These are phyloP conservation scores for Pomacea canaliculata DNA, from an alignment of 2,888 invertebrate genomes.

Conservation along the genomic window DNA sequence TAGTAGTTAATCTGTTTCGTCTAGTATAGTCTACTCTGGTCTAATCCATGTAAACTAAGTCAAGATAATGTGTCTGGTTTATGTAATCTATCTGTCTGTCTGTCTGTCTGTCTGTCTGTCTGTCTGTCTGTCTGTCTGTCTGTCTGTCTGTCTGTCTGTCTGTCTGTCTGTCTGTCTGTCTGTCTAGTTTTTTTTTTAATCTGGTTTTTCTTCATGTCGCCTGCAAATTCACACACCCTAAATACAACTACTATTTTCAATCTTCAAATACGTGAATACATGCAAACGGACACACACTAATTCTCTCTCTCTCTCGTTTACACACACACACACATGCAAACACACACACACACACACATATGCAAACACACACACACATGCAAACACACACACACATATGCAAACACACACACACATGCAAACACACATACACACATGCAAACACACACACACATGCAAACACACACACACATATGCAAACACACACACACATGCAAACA, in stretches of 20 bases:
- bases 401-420: too few species aligned
- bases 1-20: constrained; percentile 7
- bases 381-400: too few species aligned
- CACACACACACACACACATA: constrained; percentile 1
- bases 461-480: not conserved
- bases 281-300: too few species aligned
- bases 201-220: not conserved
- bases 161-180: not conserved
- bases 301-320: too few species aligned
- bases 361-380: not conserved
- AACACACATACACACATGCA: not conserved
- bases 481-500: not conserved
- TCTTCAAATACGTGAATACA: too few species aligned
- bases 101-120: not conserved
- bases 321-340: not conserved
- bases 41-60: constrained; percentile 14
- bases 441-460: not conserved
- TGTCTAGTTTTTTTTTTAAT: not conserved
- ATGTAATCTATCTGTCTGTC: constrained; percentile 23
- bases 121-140: not conserved
- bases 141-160: not conserved
- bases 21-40: constrained; percentile 5
- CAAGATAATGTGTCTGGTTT: constrained; percentile 10
- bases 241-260: too few species aligned
- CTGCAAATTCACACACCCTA: too few species aligned